Base-by-base conservation (phyloP, 2,888 invertebrate genomes). In the Microctonus aethiopoides region DNA sequence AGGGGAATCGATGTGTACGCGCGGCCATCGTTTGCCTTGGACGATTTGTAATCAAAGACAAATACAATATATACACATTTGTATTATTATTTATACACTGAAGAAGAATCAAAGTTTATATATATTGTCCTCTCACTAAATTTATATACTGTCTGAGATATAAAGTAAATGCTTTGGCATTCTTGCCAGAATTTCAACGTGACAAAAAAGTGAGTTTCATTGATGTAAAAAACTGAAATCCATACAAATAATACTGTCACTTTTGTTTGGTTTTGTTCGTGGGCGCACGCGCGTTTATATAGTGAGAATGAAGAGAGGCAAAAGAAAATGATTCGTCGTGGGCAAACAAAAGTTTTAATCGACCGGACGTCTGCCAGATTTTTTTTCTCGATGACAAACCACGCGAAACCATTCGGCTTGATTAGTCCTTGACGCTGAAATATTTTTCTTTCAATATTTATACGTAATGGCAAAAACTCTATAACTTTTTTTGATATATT, bases 321-420 rank as follows among this genome's bases (percentile, higher is more conserved):
- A 24, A 60, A 60, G 65, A 70, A 59, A 52, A 46, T 46, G 20
- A 46, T 46, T 46, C 16, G 46, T 79, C 77, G 78, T 76, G 70
- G 78, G 77, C 80, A 81, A 78, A 79, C 77, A 79, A 77, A 84
- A 84, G 79, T 84, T 84, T 84, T 84, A 84, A 84, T 84, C 83
- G 83, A 77, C 75, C 71, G 64, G 75, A 74, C 72, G 76, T 76
- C 75, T 75, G 72, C 73, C 69, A 75, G 68, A 67, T 75, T 75
- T 72, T 75, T 74, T 71, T 68, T 29, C 65, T 52, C 16, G 51
- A 62, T 36, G 56, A 60, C 46, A 69, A 24, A 66, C 56, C 66
- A 52, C 41, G 57, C 60, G 39, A 26, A 46, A 16, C 57, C 22
- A 64, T 67, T 65, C 67, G 32, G 56, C 52, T 61, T 68, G 67